Percentiles rank a stretch among this genome's conserved stretches.
Evolutionary conservation across 1,140 invertebrate genomes (phyloP).

Genomic region (Calosoma granatense): DNA sequence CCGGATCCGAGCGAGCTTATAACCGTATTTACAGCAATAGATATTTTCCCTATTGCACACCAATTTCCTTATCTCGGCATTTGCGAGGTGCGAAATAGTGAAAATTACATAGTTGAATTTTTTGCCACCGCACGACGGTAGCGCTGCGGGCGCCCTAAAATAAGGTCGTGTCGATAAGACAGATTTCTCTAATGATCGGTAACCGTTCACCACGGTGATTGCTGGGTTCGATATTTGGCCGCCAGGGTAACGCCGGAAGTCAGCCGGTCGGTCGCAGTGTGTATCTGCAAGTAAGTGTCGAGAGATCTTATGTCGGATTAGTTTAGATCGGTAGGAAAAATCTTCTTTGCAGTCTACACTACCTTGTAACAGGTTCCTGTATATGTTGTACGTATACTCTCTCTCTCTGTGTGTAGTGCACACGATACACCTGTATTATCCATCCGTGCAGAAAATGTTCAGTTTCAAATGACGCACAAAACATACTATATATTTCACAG

Average conservation of each 20-base stretch:
- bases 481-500: no score
- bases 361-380: neutral
- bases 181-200: slow-evolving; percentile 7
- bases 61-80: slow-evolving; percentile 5
- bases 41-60: neutral
- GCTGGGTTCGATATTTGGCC: slow-evolving; percentile 6
- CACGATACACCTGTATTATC: no score
- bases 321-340: neutral
- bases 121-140: neutral
- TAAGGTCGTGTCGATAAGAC: slow-evolving; percentile 5
- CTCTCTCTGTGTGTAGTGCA: no score
- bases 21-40: neutral
- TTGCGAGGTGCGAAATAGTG: slow-evolving; percentile 6
- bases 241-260: slow-evolving; percentile 1
- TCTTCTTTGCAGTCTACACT: neutral
- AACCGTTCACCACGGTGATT: slow-evolving; percentile 4
- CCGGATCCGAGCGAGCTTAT: neutral
- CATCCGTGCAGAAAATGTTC: no score
- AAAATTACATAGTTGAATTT: slow-evolving; percentile 4
- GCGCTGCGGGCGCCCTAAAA: slow-evolving; percentile 1
- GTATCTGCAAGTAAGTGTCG: neutral
- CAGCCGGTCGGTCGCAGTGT: neutral
- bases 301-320: neutral
- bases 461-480: no score
- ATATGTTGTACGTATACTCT: no score